Evolutionary conservation across 2,113 vertebrate species (phyloP).

Genomic region (Choloepus hoffmanni): DNA sequence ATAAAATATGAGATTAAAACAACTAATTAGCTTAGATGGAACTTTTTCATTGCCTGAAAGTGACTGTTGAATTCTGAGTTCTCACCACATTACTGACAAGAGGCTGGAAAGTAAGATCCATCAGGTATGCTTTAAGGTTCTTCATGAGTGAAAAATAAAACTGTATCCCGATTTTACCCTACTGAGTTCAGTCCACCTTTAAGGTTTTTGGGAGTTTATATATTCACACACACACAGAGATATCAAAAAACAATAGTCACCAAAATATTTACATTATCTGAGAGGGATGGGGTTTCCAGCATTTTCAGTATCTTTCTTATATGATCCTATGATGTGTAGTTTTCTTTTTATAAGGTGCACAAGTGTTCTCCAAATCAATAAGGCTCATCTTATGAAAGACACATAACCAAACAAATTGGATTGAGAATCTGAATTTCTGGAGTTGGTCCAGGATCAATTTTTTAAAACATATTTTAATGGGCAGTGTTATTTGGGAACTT

Average conservation of each 20-base stretch:
- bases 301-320: background rate
- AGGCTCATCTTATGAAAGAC: background rate
- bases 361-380: background rate
- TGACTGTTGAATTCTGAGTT: background rate
- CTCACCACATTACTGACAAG: background rate
- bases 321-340: background rate
- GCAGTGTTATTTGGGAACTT: background rate
- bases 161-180: background rate
- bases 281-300: background rate
- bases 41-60: background rate
- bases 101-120: background rate
- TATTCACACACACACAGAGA: background rate
- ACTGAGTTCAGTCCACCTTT: background rate
- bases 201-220: background rate
- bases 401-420: background rate
- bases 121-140: background rate
- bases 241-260: background rate
- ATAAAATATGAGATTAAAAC: background rate
- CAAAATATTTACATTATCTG: slow-evolving; percentile 22
- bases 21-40: background rate
- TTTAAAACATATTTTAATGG: background rate
- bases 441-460: background rate
- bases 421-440: background rate
- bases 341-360: background rate
- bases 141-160: background rate